phyloP scores from a whole-genome alignment of 2,113 vertebrate genomes.

The Mionectes macconnelli region DNA sequence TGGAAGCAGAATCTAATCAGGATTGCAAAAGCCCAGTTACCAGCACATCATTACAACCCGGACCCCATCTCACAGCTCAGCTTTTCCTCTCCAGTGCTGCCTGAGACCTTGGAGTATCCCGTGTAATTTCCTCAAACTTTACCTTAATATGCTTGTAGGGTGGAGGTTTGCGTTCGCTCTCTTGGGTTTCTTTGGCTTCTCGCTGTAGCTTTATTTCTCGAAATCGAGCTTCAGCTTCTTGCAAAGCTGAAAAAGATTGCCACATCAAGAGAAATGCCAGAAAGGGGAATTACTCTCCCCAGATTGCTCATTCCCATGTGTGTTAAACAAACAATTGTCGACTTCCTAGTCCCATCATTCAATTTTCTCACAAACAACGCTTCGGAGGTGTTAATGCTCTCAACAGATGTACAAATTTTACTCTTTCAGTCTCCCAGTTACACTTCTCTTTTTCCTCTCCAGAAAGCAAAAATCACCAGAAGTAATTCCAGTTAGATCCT shows the following conservation, averaged over 20 bases:
- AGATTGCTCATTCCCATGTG: neutral
- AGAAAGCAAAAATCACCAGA: neutral
- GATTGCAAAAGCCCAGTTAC: neutral
- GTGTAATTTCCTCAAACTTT: neutral
- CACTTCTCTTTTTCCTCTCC: neutral
- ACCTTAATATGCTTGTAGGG: conserved; percentile 98
- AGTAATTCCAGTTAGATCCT: neutral
- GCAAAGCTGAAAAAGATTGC: conserved; percentile 78
- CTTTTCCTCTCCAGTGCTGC: neutral
- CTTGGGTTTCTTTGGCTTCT: conserved; percentile 92
- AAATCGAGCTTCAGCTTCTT: conserved; percentile 92
- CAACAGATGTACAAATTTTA: neutral
- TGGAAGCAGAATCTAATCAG: neutral
- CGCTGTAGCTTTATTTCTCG: conserved; percentile 88
- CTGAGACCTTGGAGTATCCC: neutral
- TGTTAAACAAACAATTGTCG: neutral
- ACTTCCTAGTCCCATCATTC: neutral
- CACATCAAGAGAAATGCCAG: neutral
- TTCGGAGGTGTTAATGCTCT: neutral
- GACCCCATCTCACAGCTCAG: neutral
- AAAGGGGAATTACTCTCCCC: neutral
- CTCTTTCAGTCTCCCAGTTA: neutral
- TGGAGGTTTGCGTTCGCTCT: conserved; percentile 91
- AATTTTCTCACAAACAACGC: neutral
- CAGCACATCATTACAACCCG: neutral